Evolutionary conservation across 2,797 vertebrate genomes (phyloP).

Genomic region (Tenualosa thibaudeaui): DNA sequence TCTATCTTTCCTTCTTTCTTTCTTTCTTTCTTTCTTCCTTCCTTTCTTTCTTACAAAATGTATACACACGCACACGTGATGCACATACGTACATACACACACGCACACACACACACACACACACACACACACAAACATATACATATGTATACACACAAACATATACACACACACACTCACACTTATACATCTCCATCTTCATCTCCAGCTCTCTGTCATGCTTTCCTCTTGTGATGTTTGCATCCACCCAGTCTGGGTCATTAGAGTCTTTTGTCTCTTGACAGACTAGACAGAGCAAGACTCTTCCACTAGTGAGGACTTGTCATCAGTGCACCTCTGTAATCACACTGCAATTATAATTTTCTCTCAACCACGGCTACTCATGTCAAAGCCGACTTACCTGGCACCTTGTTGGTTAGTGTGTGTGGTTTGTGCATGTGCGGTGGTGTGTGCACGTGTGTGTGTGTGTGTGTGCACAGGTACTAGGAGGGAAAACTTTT

Average conservation of each 20-base stretch:
- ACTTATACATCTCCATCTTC: background rate
- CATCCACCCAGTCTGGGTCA: background rate
- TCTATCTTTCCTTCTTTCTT: background rate
- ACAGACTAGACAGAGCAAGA: background rate
- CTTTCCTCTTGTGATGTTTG: background rate
- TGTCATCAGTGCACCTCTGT: background rate
- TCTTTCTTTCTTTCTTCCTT: background rate
- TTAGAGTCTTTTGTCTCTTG: background rate
- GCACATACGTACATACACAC: no score
- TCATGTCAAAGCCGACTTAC: background rate
- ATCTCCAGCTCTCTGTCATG: background rate
- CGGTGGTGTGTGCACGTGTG: constrained; percentile 37
- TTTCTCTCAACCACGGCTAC: background rate
- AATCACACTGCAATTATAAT: background rate
- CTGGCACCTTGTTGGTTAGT: background rate
- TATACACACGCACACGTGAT: background rate
- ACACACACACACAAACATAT: background rate
- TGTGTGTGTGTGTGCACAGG: constrained; percentile 30
- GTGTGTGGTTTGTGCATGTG: background rate
- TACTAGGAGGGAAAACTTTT: background rate
- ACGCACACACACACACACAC: background rate
- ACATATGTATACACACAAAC: no score
- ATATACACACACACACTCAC: background rate
- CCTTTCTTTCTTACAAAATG: no score
- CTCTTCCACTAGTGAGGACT: background rate